A percentile compares a stretch with the other conserved stretches of the same genome.
These are phyloP conservation scores for Rhombomys opimus DNA, from an alignment of 2,113 vertebrate genomes.

Conservation along the genomic window DNA sequence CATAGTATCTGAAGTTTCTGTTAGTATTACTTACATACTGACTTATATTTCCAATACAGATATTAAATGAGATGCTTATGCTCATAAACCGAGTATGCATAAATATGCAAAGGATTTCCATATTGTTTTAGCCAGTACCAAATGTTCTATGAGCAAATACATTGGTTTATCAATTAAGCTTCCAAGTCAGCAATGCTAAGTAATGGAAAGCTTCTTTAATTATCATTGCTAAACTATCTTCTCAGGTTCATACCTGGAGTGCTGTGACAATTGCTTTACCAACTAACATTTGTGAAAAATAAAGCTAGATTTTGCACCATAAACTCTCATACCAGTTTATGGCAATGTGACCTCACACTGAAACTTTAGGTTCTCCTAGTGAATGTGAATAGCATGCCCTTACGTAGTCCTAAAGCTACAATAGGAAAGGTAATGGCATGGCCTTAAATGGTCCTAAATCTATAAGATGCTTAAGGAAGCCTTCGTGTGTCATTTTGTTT, in stretches of 20 bases:
- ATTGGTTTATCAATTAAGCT: neutral
- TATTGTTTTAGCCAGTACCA: neutral
- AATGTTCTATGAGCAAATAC: constrained; percentile 4
- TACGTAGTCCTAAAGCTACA: neutral
- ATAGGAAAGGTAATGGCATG: too few species aligned
- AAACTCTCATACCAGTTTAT: neutral
- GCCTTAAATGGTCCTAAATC: neutral
- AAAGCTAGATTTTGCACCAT: neutral
- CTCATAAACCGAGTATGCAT: neutral
- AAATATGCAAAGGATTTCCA: neutral
- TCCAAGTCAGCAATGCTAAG: neutral
- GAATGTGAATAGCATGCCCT: neutral
- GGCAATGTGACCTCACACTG: neutral
- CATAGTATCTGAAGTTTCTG: neutral
- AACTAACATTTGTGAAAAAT: constrained; percentile 20
- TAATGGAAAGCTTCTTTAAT: neutral
- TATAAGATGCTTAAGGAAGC: neutral
- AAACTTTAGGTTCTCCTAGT: constrained; percentile 38
- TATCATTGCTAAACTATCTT: neutral
- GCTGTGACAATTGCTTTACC: neutral
- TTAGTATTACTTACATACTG: neutral
- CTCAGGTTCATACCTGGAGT: neutral
- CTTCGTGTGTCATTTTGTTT: neutral
- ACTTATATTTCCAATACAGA: neutral
- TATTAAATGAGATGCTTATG: constrained; percentile 35